These are phyloP conservation scores for Scaptomyza pallida DNA, from an alignment of 1,140 invertebrate genomes.

Conservation along the genomic window DNA sequence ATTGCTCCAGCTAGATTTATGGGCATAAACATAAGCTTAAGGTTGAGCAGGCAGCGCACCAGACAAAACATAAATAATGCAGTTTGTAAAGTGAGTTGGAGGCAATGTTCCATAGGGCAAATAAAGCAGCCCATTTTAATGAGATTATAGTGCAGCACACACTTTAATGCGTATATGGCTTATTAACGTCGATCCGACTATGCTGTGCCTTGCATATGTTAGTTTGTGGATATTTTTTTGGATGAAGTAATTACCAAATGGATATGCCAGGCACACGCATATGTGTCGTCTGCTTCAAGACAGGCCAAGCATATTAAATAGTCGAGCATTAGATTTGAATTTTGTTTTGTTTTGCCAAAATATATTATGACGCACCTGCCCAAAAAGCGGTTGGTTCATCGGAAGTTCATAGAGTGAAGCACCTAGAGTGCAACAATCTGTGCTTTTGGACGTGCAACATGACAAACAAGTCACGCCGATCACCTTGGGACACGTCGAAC, in stretches of 20 bases:
- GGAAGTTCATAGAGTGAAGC: background rate
- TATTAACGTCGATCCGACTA: slow-evolving; percentile 18
- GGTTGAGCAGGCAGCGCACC: background rate
- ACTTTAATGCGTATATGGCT: slow-evolving; percentile 34
- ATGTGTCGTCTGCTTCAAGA: slow-evolving; percentile 38
- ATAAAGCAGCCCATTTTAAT: slow-evolving; percentile 51
- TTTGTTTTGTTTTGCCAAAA: background rate
- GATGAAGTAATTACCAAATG: slow-evolving; percentile 3
- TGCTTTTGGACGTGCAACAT: slow-evolving; percentile 1
- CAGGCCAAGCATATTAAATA: slow-evolving; percentile 42
- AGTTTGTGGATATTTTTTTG: slow-evolving; percentile 4
- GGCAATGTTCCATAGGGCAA: slow-evolving; percentile 21
- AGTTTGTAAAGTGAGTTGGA: slow-evolving; percentile 18
- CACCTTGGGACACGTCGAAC: slow-evolving; percentile 53
- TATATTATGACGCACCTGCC: slow-evolving; percentile 9
- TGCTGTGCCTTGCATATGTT: slow-evolving; percentile 47
- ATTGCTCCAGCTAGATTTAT: slow-evolving; percentile 9
- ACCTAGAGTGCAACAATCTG: slow-evolving; percentile 8
- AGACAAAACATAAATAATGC: slow-evolving; percentile 15
- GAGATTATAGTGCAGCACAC: slow-evolving; percentile 21
- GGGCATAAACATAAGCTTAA: slow-evolving; percentile 3
- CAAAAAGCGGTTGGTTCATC: background rate
- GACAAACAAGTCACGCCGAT: slow-evolving; percentile 25
- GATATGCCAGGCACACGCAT: slow-evolving; percentile 20
- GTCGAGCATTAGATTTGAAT: slow-evolving; percentile 11